phyloP scores from a whole-genome alignment of 1,140 invertebrate genomes.

The Drosophila navojoa region DNA sequence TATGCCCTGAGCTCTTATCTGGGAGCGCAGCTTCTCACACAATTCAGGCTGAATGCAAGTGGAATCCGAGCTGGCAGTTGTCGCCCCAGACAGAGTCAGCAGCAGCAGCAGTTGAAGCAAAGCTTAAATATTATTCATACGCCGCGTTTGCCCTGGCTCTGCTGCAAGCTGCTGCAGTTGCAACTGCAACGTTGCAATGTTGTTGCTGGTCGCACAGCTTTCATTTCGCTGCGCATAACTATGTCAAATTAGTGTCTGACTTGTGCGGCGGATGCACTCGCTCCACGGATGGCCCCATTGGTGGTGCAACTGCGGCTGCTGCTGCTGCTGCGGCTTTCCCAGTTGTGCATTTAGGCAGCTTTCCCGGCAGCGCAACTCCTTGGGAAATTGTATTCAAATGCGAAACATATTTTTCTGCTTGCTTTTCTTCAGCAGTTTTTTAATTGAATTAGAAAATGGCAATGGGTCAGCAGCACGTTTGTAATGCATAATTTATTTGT shows the following conservation, averaged over 20 bases:
- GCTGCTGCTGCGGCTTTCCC: constrained; percentile 58
- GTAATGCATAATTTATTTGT: constrained; percentile 82
- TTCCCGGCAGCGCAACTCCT: constrained; percentile 67
- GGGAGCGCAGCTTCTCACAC: constrained; percentile 2
- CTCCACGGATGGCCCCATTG: constrained; percentile 12
- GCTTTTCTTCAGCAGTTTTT: constrained; percentile 35
- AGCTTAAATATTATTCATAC: constrained; percentile 78
- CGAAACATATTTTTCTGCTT: constrained; percentile 28
- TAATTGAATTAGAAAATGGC: constrained; percentile 83
- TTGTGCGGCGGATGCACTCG: constrained; percentile 34
- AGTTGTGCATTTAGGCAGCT: constrained; percentile 65
- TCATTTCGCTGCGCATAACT: constrained; percentile 79
- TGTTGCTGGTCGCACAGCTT: constrained; percentile 53
- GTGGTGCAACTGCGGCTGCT: constrained; percentile 24
- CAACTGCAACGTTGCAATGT: constrained; percentile 9
- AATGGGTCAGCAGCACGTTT: constrained; percentile 83
- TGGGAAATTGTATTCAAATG: constrained; percentile 81
- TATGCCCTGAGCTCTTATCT: neutral
- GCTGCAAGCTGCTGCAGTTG: constrained; percentile 8
- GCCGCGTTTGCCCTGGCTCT: constrained; percentile 57
- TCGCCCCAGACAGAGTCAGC: neutral
- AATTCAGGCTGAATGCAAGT: constrained; percentile 9
- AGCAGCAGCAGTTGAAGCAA: constrained; percentile 13
- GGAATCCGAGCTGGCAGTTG: constrained; percentile 14
- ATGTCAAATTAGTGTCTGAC: constrained; percentile 80